Evolutionary conservation across 2,888 invertebrate species (phyloP).

Genomic region (Exocentrus adspersus): DNA sequence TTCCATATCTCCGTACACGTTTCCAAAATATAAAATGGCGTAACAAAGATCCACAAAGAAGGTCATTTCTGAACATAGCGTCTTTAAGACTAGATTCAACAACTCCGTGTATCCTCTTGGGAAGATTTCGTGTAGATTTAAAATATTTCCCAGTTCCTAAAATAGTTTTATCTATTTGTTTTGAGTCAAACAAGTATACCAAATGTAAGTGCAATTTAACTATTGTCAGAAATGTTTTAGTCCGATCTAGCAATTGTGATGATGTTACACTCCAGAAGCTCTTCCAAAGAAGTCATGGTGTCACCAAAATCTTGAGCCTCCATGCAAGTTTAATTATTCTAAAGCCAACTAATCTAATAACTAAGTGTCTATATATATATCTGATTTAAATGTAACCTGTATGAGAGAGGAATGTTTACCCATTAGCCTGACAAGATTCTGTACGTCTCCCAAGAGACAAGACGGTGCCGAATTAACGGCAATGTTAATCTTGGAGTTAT

Average conservation of each 20-base stretch:
- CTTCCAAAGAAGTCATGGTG: no score
- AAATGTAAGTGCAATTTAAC: no score
- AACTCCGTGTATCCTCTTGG: neutral
- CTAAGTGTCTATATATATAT: no score
- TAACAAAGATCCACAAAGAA: neutral
- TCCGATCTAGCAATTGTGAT: no score
- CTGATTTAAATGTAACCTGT: constrained; percentile 3
- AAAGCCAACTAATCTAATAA: no score
- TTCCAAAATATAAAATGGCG: neutral
- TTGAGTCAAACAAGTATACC: no score
- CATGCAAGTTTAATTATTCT: no score
- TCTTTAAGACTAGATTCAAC: neutral
- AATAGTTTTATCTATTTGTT: no score
- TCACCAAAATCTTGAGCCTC: no score
- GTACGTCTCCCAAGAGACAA: neutral
- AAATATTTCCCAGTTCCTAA: neutral
- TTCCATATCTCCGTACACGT: neutral
- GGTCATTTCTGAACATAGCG: neutral
- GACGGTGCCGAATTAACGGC: neutral
- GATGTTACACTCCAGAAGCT: no score
- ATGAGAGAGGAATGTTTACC: neutral
- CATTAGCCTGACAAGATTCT: neutral
- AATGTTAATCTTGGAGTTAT: neutral
- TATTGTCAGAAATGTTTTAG: no score
- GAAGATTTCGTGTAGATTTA: neutral